Conservation (phyloP, 2,888 invertebrate genomes). For the Thelaira solivaga region DNA sequence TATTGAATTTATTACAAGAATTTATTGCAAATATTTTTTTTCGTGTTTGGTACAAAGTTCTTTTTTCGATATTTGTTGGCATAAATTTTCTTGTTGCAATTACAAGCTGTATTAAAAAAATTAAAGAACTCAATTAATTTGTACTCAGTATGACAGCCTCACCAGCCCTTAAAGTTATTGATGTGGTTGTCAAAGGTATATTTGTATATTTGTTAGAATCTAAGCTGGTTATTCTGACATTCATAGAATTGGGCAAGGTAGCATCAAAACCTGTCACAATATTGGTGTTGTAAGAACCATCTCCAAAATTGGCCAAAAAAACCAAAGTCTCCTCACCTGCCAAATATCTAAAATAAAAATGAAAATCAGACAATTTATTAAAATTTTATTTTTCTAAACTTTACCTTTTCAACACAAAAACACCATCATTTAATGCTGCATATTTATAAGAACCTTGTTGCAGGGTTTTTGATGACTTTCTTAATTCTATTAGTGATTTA, state of each 20-base stretch:
- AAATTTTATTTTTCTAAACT: neutral
- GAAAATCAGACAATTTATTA: neutral
- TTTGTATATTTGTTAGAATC: slow-evolving; percentile 49
- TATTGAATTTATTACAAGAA: no score
- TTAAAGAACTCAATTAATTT: no score
- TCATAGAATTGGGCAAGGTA: slow-evolving; percentile 53
- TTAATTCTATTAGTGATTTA: slow-evolving; percentile 78
- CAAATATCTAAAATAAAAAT: slow-evolving; percentile 59
- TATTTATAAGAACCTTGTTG: slow-evolving; percentile 70
- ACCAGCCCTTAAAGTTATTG: slow-evolving; percentile 41
- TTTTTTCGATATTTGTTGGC: no score
- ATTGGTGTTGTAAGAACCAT: slow-evolving; percentile 59
- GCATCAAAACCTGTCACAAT: slow-evolving; percentile 61
- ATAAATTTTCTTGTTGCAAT: no score
- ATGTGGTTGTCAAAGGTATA: slow-evolving; percentile 5
- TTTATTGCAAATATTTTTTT: no score
- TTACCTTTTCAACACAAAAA: slow-evolving; percentile 72
- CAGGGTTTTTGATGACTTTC: slow-evolving; percentile 68
- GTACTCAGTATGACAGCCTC: slow-evolving; percentile 60
- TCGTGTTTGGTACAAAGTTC: no score
- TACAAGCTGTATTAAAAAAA: no score
- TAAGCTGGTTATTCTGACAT: slow-evolving; percentile 54
- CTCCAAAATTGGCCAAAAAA: slow-evolving; percentile 69
- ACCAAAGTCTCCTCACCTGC: slow-evolving; percentile 64
- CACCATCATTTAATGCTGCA: slow-evolving; percentile 66